A percentile compares a stretch with the other conserved stretches of the same genome.
These are phyloP conservation scores for Lichenostomus cassidix DNA, from an alignment of 2,113 vertebrate genomes.

Conservation along the genomic window DNA sequence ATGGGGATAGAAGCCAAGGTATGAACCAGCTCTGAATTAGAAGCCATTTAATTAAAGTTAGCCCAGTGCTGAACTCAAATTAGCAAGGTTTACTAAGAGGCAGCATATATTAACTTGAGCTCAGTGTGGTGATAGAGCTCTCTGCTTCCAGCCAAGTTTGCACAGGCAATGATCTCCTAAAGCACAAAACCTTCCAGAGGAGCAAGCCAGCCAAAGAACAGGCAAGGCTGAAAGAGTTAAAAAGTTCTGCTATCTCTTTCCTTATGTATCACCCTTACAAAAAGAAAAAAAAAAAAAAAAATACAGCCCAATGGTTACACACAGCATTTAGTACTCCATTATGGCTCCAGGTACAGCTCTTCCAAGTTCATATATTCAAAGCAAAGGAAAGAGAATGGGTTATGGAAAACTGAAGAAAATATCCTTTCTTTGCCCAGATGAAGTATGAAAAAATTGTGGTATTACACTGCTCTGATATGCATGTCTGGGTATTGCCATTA, in stretches of 20 bases:
- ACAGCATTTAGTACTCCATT: background rate
- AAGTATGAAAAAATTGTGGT: background rate
- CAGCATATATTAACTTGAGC: background rate
- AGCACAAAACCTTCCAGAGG: background rate
- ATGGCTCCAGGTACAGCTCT: background rate
- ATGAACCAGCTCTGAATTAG: constrained; percentile 5
- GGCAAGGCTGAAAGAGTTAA: background rate
- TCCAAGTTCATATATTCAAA: background rate
- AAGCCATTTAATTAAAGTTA: constrained; percentile 47
- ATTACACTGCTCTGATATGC: background rate
- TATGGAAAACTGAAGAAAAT: background rate
- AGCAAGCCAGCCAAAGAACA: background rate
- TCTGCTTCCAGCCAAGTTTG: background rate
- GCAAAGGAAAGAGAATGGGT: background rate
- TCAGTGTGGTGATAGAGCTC: background rate
- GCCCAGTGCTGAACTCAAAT: constrained; percentile 1
- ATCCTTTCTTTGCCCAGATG: background rate
- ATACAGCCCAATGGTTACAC: background rate
- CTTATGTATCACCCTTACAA: background rate
- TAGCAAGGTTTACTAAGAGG: constrained; percentile 4
- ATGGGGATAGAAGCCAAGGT: background rate
- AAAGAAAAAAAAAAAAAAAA: rapidly evolving
- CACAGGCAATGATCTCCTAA: background rate
- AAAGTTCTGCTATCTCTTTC: background rate
- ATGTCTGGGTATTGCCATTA: background rate